phyloP scores from a whole-genome alignment of 2,113 vertebrate genomes.

The Pedionomus torquatus region DNA sequence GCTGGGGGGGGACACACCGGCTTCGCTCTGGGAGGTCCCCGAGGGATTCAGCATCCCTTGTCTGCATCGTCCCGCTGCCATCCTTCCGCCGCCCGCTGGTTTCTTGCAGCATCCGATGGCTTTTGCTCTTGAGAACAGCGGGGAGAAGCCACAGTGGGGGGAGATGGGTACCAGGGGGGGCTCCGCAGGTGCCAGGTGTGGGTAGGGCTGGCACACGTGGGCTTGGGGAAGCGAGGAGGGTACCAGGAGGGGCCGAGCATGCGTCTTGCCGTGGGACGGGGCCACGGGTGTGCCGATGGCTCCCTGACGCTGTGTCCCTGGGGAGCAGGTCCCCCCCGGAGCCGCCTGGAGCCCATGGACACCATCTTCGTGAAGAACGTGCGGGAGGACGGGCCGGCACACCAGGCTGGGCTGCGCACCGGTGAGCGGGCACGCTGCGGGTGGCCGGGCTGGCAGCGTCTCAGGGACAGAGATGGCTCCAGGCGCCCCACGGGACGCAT shows the following conservation, averaged over 20 bases:
- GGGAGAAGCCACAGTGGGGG: neutral
- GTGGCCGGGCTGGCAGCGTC: neutral
- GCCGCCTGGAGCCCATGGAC: conserved; percentile 95
- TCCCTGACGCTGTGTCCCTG: neutral
- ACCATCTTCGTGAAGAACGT: conserved; percentile 99
- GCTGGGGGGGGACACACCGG: neutral
- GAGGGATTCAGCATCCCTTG: neutral
- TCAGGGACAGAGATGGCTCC: neutral
- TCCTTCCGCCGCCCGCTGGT: fast-evolving
- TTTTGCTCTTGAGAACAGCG: neutral
- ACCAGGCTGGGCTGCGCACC: conserved; percentile 90
- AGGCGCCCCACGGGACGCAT: fast-evolving
- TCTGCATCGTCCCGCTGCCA: neutral
- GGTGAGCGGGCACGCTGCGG: conserved; percentile 68
- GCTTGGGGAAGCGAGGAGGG: neutral
- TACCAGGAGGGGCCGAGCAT: fast-evolving
- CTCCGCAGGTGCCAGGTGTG: neutral
- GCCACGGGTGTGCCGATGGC: neutral
- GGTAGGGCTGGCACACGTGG: neutral
- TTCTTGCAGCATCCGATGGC: neutral
- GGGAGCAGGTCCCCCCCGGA: conserved; percentile 52
- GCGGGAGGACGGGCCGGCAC: conserved; percentile 91
- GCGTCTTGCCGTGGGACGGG: fast-evolving
- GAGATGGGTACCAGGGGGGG: neutral
- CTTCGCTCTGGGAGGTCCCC: neutral